Conservation (phyloP, 2,797 vertebrate species). For the Sarcoramphus papa region DNA sequence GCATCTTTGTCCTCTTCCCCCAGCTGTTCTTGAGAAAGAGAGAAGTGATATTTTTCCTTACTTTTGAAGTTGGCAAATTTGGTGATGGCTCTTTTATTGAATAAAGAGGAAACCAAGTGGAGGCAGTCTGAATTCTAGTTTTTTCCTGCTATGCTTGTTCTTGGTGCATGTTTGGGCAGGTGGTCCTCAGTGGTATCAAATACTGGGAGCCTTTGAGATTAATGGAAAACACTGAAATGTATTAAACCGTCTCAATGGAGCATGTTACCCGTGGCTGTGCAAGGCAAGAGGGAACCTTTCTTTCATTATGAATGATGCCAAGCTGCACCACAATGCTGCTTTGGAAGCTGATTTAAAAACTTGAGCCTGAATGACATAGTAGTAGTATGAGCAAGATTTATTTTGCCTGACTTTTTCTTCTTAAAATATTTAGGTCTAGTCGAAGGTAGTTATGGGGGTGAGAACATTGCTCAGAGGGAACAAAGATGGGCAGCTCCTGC, state of each 20-base stretch:
- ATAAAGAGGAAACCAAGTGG: neutral
- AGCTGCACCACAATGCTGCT: neutral
- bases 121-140: neutral
- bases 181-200: neutral
- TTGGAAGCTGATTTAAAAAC: neutral
- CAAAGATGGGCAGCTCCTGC: neutral
- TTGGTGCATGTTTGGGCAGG: neutral
- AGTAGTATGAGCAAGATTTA: neutral
- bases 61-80: neutral
- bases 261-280: neutral
- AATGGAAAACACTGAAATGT: neutral
- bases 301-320: neutral
- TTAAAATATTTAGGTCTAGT: neutral
- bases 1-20: neutral
- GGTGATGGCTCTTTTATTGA: neutral
- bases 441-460: neutral
- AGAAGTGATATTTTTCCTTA: neutral
- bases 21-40: neutral
- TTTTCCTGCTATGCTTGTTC: neutral
- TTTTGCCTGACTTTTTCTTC: neutral
- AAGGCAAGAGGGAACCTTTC: neutral
- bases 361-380: neutral
- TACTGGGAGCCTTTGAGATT: neutral
- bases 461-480: neutral
- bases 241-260: neutral